Evolutionary conservation across 64 coral and sea anemone genomes (phyloP).

Genomic region (Porites australiensis): DNA sequence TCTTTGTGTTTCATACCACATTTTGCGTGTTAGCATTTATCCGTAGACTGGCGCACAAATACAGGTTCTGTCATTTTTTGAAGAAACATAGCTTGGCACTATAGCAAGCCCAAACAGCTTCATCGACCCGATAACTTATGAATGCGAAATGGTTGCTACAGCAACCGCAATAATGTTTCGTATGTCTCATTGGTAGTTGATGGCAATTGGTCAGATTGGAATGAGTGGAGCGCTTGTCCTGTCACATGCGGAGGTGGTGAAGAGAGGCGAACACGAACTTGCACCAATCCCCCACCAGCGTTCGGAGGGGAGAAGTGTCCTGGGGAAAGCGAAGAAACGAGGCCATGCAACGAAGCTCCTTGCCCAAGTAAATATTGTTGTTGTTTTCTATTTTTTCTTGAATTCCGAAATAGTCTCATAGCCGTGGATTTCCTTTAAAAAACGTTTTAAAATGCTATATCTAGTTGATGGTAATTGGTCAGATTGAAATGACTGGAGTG

Average conservation of each 20-base stretch:
- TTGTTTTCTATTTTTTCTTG: not conserved
- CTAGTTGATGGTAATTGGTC: slow-evolving; percentile 6
- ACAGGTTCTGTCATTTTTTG: no score
- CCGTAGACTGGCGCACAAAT: no score
- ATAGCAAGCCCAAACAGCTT: no score
- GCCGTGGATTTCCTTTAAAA: not conserved
- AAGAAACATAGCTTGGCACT: no score
- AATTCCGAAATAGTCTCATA: no score
- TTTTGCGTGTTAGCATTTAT: no score
- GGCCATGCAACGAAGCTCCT: slow-evolving; percentile 1
- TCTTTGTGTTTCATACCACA: no score
- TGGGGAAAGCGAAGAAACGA: slow-evolving; percentile 7
- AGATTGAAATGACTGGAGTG: slow-evolving; percentile 22
- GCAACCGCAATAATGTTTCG: no score
- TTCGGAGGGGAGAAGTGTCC: slow-evolving; percentile 1
- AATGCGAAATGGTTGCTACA: no score
- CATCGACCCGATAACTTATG: no score
- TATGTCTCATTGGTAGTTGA: not conserved
- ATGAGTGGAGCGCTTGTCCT: slow-evolving; percentile 34
- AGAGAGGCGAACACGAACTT: slow-evolving; percentile 31
- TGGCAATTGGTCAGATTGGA: slow-evolving; percentile 10
- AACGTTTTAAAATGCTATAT: no score
- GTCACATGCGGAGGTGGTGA: slow-evolving; percentile 49
- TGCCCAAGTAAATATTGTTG: slow-evolving; percentile 25
- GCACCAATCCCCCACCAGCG: slow-evolving; percentile 40